These are phyloP conservation scores for Parascotia fuliginaria DNA, from an alignment of 2,888 invertebrate species.

Conservation along the genomic window DNA sequence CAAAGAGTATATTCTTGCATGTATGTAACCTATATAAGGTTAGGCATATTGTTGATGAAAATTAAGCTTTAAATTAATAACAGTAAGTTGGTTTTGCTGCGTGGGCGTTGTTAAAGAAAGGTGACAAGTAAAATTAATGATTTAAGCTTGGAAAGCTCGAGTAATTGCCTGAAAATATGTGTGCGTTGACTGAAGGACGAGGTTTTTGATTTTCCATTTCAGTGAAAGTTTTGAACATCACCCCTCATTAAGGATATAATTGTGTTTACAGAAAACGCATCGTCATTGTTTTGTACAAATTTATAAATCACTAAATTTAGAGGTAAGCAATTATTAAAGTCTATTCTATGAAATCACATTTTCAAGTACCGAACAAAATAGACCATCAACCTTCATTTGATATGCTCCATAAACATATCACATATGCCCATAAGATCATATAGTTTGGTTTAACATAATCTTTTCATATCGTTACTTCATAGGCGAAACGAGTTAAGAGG, in stretches of 20 bases:
- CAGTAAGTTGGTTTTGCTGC: slow-evolving; percentile 9
- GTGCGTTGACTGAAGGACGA: slow-evolving; percentile 6
- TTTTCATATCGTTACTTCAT: no score
- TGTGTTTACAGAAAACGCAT: background rate
- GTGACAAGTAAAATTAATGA: slow-evolving; percentile 37
- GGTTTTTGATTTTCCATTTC: slow-evolving; percentile 14
- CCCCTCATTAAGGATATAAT: background rate
- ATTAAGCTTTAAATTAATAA: background rate
- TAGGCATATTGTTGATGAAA: background rate
- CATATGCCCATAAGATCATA: no score
- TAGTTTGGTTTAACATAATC: no score
- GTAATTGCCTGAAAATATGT: slow-evolving; percentile 31
- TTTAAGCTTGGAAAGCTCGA: slow-evolving; percentile 19
- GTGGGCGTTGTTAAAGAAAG: slow-evolving; percentile 6
- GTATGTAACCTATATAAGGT: background rate
- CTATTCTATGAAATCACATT: no score
- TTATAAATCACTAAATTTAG: no score
- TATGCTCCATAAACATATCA: no score
- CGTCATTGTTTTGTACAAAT: background rate
- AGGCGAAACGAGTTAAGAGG: no score
- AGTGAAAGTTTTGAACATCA: slow-evolving; percentile 11
- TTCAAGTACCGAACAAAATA: no score
- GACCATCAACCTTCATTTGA: no score
- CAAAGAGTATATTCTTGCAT: background rate
- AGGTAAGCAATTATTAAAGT: no score